A percentile compares a stretch with the other conserved stretches of the same genome.
These are phyloP conservation scores for Taxidea taxus DNA, from an alignment of 2,113 vertebrate genomes.

Conservation along the genomic window DNA sequence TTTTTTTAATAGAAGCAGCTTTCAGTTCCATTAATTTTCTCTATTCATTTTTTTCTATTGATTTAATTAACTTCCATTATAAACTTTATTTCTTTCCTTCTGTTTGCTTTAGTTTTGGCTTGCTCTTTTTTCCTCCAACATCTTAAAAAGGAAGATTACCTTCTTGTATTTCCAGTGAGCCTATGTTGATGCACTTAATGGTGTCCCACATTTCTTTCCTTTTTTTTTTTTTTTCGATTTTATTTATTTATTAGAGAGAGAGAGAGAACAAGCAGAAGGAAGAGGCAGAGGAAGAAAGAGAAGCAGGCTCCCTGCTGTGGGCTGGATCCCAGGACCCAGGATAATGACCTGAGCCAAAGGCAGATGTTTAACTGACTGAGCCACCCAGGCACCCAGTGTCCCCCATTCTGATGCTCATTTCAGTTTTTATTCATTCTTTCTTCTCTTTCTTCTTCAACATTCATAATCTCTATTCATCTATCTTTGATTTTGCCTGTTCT, in stretches of 20 bases:
- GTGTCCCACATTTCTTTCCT: background rate
- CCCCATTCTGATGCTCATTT: background rate
- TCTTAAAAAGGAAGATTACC: background rate
- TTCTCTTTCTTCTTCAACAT: background rate
- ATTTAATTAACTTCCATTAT: background rate
- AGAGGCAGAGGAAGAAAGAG: too few species aligned
- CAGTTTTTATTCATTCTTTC: background rate
- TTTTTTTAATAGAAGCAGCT: background rate
- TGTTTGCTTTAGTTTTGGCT: background rate
- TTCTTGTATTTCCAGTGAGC: background rate
- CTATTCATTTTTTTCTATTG: background rate
- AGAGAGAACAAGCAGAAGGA: too few species aligned
- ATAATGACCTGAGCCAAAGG: too few species aligned
- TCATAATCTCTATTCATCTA: background rate
- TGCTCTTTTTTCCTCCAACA: background rate
- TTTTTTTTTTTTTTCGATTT: background rate
- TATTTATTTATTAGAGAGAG: too few species aligned
- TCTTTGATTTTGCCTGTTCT: background rate
- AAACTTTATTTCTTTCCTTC: background rate
- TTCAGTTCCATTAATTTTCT: background rate
- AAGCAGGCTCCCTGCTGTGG: too few species aligned
- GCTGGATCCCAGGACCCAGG: too few species aligned
- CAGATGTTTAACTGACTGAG: too few species aligned
- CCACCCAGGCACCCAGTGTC: background rate
- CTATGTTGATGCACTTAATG: background rate